Base-by-base conservation (phyloP, 2,113 vertebrate species). In the Potamarius usumacintae region DNA sequence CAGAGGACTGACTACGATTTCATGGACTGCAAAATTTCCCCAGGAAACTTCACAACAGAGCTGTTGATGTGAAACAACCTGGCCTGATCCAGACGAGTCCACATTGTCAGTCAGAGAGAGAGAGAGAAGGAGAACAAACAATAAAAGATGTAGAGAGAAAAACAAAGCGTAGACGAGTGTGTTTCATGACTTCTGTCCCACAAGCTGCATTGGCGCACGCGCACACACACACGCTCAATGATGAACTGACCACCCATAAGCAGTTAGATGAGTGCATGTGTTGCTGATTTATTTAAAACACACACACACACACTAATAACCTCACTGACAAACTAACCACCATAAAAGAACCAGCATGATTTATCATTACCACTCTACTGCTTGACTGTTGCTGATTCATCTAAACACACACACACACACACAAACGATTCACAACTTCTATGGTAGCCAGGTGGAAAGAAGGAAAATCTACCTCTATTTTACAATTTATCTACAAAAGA, bases 91-190 rank as follows among this genome's bases (percentile, higher is more conserved):
- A 42, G 30, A 72, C 7, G 67, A 11, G 71, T 48, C 18, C 89
- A 84, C 58, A 80, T 90, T 91, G 85, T 91, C 90, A 89, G 92
- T 88, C 85, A 92, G 69, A 25, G 69, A 87, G 71, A 81, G 14
- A 57, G 55, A 82, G 27, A 60, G 50, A 58, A 60, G 81, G 9
- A 30, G 57, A 2, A 15, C 10, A 57, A 12, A 10, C 12, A 50
- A 92, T 93, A 90, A 67, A 91, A 91, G 86, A 57, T 85, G 87
- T 85, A 90, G 84, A 72, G 82, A 8, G 6, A 89, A 91, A 89
- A 89, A 82, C 90, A 79, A 84, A 90, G 88, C 90, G 92, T 90
- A 90, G 90, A 86, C 87, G 84, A 87, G 72, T 52, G 78, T 42
- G 88, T 87, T 89, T 86, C 80, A 87, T 80, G 91, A 87, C 83